These are phyloP conservation scores for Stegastes partitus DNA, from an alignment of 2,113 vertebrate species.

Conservation along the genomic window DNA sequence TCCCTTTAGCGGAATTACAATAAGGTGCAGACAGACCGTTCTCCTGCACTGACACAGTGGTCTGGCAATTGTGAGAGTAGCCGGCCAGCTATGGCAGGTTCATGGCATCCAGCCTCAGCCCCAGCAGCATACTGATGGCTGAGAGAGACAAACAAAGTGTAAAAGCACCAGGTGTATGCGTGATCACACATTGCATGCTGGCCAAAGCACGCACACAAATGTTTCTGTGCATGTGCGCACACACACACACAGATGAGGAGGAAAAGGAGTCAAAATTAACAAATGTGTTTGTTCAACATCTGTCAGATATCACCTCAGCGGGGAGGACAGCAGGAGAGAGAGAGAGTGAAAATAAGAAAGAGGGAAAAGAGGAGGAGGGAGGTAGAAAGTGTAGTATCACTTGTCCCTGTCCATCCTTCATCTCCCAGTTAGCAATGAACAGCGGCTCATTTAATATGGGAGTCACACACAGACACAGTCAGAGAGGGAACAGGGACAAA, in stretches of 20 bases:
- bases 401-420: slow-evolving; percentile 48
- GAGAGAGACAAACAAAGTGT: slow-evolving; percentile 56
- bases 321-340: slow-evolving; percentile 36
- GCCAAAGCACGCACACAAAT: slow-evolving; percentile 15
- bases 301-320: slow-evolving; percentile 44
- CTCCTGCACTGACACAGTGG: too few relatives aligned
- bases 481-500: slow-evolving; percentile 40
- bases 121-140: slow-evolving; percentile 68
- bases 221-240: not conserved
- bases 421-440: slow-evolving; percentile 42
- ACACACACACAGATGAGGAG: slow-evolving; percentile 2
- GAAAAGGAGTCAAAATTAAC: slow-evolving; percentile 38
- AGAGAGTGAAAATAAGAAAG: slow-evolving; percentile 29
- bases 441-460: slow-evolving; percentile 50
- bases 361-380: slow-evolving; percentile 31
- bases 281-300: slow-evolving; percentile 56
- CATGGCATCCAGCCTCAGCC: slow-evolving; percentile 55
- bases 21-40: too few relatives aligned
- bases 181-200: slow-evolving; percentile 49
- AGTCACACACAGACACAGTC: slow-evolving; percentile 57
- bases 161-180: slow-evolving; percentile 65
- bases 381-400: slow-evolving; percentile 23
- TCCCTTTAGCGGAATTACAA: too few relatives aligned
- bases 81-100: slow-evolving; percentile 35
- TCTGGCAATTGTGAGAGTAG: too few relatives aligned